Conservation (phyloP, 37 sponge, comb jelly and placozoan species). For the Oscarella lobularis region DNA sequence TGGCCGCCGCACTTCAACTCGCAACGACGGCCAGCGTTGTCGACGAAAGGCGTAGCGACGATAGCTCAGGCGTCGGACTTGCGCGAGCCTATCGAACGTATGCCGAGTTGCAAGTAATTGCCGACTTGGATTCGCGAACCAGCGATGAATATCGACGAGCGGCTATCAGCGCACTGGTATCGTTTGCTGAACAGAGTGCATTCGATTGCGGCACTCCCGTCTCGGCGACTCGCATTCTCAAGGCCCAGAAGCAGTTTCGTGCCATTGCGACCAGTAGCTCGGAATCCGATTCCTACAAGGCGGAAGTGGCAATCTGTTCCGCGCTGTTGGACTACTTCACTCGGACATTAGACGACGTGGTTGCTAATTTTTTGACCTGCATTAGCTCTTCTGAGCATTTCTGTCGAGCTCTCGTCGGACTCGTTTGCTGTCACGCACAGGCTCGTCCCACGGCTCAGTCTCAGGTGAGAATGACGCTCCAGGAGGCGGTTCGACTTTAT, state of each 20-base stretch:
- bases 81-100: neutral
- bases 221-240: neutral
- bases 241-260: neutral
- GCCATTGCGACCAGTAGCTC: neutral
- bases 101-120: neutral
- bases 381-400: neutral
- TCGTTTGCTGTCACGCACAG: neutral
- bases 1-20: neutral
- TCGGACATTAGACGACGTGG: neutral
- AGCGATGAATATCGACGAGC: neutral
- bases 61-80: neutral
- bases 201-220: neutral
- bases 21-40: too few species aligned
- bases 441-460: slow-evolving; percentile 11
- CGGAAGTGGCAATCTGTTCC: slow-evolving; percentile 11
- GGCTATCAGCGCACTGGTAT: neutral
- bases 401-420: neutral
- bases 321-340: slow-evolving; percentile 35
- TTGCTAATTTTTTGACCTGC: neutral
- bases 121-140: neutral
- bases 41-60: neutral
- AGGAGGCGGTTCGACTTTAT: slow-evolving; percentile 20
- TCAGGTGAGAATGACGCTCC: slow-evolving; percentile 11
- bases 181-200: neutral
- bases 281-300: neutral